Conservation (phyloP, 2,797 vertebrate species). For the Bovichtus diacanthus region DNA sequence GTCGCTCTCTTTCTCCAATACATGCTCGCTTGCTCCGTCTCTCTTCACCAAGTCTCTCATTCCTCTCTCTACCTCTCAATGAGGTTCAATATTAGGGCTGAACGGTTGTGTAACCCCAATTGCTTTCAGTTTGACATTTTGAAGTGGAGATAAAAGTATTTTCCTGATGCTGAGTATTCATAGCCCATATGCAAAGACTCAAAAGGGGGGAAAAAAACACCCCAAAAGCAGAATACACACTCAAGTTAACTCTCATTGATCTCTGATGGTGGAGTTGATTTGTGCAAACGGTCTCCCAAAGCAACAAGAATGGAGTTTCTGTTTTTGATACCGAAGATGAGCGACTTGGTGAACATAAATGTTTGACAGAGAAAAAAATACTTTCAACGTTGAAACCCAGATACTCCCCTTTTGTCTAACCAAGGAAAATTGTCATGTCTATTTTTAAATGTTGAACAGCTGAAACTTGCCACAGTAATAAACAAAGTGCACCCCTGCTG, state of each 20-base stretch:
- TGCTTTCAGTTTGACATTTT: conserved; percentile 61
- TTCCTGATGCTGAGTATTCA: conserved; percentile 50
- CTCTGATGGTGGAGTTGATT: conserved; percentile 58
- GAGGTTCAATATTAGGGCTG: conserved; percentile 51
- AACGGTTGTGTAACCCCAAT: conserved; percentile 41
- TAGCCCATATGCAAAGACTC: conserved; percentile 32
- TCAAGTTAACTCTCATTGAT: conserved; percentile 57
- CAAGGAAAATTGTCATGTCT: conserved; percentile 24
- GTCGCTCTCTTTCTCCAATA: conserved; percentile 56
- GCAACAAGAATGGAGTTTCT: conserved; percentile 42
- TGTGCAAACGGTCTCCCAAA: conserved; percentile 60
- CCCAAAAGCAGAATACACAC: conserved; percentile 41
- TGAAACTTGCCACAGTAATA: background rate
- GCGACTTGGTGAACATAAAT: conserved; percentile 53
- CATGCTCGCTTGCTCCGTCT: conserved; percentile 51
- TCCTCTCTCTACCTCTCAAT: conserved; percentile 25
- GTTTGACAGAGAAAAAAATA: conserved; percentile 52
- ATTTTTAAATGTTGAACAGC: conserved; percentile 33
- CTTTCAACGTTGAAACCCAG: conserved; percentile 29
- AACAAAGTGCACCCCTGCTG: conserved; percentile 15
- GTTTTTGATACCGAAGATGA: conserved; percentile 45
- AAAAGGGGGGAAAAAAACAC: conserved; percentile 19
- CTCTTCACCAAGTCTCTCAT: conserved; percentile 48
- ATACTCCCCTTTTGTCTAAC: conserved; percentile 27
- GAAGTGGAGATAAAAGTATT: conserved; percentile 61